Conservation (phyloP, 2,797 vertebrate genomes). For the Oreortyx pictus region DNA sequence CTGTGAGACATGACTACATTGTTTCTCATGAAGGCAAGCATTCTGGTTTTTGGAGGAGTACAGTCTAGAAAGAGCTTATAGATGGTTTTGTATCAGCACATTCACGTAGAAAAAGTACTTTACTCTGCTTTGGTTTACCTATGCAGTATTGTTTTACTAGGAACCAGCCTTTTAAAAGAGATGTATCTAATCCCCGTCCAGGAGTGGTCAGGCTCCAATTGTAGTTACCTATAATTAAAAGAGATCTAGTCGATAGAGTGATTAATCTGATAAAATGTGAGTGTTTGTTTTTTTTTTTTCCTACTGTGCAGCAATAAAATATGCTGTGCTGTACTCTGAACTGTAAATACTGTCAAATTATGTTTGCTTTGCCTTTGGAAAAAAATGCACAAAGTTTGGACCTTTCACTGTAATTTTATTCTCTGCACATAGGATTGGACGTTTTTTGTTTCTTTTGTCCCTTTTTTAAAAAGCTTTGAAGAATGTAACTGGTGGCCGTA, state of each 20-base stretch:
- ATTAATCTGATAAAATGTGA: slow-evolving; percentile 13
- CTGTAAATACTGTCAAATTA: slow-evolving; percentile 46
- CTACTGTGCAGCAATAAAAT: background rate
- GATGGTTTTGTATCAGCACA: background rate
- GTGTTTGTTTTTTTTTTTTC: slow-evolving; percentile 2
- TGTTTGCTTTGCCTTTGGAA: slow-evolving; percentile 22
- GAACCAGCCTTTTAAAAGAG: background rate
- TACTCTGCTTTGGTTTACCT: background rate
- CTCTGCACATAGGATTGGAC: background rate
- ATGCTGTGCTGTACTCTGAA: slow-evolving; percentile 25
- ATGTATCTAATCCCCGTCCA: background rate
- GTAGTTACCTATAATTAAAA: slow-evolving; percentile 35
- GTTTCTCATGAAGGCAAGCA: background rate
- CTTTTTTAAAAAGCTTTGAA: background rate
- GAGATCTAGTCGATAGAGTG: background rate
- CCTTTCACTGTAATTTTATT: background rate
- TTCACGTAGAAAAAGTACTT: background rate
- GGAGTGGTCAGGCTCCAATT: background rate
- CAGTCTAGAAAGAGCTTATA: background rate
- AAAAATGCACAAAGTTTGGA: background rate
- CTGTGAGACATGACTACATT: background rate
- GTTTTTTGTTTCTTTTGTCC: background rate
- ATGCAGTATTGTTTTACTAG: background rate
- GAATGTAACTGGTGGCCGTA: background rate
- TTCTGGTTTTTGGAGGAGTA: background rate